phyloP scores from a whole-genome alignment of 2,113 vertebrate species.

The Barnardius zonarius region DNA sequence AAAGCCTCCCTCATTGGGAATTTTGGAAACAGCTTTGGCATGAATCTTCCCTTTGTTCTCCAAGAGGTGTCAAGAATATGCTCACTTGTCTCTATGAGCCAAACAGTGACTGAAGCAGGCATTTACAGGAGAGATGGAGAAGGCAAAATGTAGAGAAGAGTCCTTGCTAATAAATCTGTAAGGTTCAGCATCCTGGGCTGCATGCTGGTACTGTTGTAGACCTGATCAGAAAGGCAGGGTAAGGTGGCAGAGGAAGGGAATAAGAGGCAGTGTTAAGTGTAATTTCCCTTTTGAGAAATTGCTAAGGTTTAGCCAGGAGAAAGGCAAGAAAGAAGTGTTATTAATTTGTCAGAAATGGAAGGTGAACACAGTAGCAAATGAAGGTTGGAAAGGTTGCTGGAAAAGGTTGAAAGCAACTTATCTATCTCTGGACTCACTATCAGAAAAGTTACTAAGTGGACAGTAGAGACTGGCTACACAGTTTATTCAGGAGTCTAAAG shows the following conservation, averaged over 20 bases:
- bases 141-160: not conserved
- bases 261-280: not conserved
- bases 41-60: not conserved
- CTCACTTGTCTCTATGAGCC: fast-evolving
- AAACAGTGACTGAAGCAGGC: not conserved
- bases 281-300: not conserved
- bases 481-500: not conserved
- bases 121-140: not conserved
- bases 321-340: not conserved
- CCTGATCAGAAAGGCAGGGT: not conserved
- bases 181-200: not conserved
- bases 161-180: not conserved
- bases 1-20: not conserved
- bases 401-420: not conserved
- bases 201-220: not conserved
- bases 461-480: not conserved
- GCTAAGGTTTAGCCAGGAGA: not conserved
- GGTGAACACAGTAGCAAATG: not conserved
- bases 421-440: not conserved
- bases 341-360: not conserved
- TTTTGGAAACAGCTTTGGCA: not conserved
- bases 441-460: not conserved
- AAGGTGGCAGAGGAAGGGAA: not conserved
- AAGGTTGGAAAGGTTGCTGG: not conserved
- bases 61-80: not conserved